These are phyloP conservation scores for Drosophila nannoptera DNA, from an alignment of 1,140 invertebrate genomes.

Conservation along the genomic window DNA sequence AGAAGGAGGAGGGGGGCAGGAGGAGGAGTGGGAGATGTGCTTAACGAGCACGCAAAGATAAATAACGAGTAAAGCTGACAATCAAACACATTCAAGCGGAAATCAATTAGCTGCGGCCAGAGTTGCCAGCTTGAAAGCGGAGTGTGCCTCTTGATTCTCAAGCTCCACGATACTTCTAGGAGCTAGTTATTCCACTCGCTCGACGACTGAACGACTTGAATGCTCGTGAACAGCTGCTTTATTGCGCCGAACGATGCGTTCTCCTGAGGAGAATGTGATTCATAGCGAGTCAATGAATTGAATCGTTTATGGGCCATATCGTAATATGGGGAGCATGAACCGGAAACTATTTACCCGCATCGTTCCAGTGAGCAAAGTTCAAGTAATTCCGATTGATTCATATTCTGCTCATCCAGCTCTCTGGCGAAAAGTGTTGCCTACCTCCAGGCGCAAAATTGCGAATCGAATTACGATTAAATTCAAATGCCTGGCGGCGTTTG, in stretches of 20 bases:
- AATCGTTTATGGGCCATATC: no score
- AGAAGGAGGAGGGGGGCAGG: neutral
- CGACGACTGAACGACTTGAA: no score
- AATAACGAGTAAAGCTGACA: constrained; percentile 43
- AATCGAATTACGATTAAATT: constrained; percentile 22
- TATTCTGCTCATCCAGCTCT: neutral
- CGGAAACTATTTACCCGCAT: no score
- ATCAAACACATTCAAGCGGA: constrained; percentile 50
- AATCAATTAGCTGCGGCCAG: constrained; percentile 54
- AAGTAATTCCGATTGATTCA: neutral
- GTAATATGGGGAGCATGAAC: no score
- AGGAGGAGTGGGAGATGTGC: neutral
- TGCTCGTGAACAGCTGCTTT: no score
- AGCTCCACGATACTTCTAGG: no score
- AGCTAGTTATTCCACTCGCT: no score
- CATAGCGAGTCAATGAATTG: no score
- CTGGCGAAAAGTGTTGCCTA: constrained; percentile 24
- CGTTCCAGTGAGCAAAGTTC: no score
- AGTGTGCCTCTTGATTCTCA: no score
- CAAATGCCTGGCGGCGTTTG: neutral
- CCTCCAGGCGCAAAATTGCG: constrained; percentile 19
- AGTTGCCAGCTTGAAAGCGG: neutral
- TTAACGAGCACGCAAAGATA: constrained; percentile 25
- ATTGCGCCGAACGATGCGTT: no score
- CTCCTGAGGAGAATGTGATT: no score